Base-by-base conservation (phyloP, 1,140 invertebrate genomes). In the Heliconius melpomene region DNA sequence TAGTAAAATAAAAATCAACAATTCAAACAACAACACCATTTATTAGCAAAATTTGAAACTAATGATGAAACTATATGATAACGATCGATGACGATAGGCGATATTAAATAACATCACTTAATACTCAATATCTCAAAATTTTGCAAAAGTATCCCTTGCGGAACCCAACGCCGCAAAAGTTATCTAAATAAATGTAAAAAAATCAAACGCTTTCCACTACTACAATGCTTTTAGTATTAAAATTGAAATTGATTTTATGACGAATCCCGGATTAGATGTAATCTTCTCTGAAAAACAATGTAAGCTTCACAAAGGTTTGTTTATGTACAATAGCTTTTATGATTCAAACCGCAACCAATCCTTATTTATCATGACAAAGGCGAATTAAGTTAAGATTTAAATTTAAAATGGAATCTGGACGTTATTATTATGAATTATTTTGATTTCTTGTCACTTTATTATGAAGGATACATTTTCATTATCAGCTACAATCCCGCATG, bases 281-380 rank as follows among this genome's bases (percentile, higher is more conserved):
- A 66, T 66, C 60, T 66, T 16, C 60, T 29, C 60, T 66, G 60
- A 66, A 66, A 66, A 66, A 66, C 60, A 66, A 66, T 66, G 60
- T 29, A 13, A 66, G 60, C 60, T 66, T 66, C n/a, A 66, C 23
- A 66, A 66, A 66, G 60, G 60, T 66, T 66, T 66, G 60, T 29
- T 66, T 29, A 66, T 32, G 36, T 75, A 75, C 52, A 75, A 57
- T 57, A 60, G 50, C 11, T 32, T 75, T 57, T 50, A 52, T 32
- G 54, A 75, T 54, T 75, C 50, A 38, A 74, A 32, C 72, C 73
- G 7, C 32, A 38, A 16, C 60, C 60, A 66, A 75, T 36, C 74
- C 74, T 36, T 75, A 75, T 75, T 75, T 60, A 57, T 57, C 74
- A 75, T 75, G 52, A 75, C 52, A 75, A 60, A 75, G 60, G 74